Percentiles rank a stretch among this genome's conserved stretches.
These are phyloP conservation scores for Urocyon cinereoargenteus DNA, from an alignment of 2,797 vertebrate genomes.

Conservation along the genomic window DNA sequence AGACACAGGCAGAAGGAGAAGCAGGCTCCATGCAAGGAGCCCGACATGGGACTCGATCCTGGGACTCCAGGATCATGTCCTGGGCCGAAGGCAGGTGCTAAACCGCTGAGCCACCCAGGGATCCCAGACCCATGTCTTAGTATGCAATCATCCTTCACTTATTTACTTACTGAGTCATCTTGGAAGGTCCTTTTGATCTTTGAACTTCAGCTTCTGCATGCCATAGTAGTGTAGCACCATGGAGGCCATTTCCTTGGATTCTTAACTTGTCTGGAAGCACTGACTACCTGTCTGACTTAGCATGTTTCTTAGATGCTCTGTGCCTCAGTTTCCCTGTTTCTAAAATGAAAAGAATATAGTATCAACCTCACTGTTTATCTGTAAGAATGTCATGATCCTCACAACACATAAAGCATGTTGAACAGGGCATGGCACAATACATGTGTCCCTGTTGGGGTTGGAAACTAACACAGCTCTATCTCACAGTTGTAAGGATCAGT, in stretches of 20 bases:
- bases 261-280: background rate
- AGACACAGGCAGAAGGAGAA: too few relatives aligned
- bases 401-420: background rate
- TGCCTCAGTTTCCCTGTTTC: background rate
- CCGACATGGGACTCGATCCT: too few relatives aligned
- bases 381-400: background rate
- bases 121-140: background rate
- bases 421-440: background rate
- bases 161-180: background rate
- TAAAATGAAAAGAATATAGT: background rate
- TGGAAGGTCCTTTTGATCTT: background rate
- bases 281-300: background rate
- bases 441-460: too few relatives aligned
- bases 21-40: too few relatives aligned
- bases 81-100: too few relatives aligned
- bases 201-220: background rate
- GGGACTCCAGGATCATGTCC: too few relatives aligned
- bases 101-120: too few relatives aligned
- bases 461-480: background rate
- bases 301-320: background rate
- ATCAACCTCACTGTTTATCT: background rate
- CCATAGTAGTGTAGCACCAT: background rate
- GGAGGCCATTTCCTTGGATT: background rate
- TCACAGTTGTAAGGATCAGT: background rate
- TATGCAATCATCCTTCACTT: background rate